Evolutionary conservation across 2,113 vertebrate genomes (phyloP).

Genomic region (Progne subis): DNA sequence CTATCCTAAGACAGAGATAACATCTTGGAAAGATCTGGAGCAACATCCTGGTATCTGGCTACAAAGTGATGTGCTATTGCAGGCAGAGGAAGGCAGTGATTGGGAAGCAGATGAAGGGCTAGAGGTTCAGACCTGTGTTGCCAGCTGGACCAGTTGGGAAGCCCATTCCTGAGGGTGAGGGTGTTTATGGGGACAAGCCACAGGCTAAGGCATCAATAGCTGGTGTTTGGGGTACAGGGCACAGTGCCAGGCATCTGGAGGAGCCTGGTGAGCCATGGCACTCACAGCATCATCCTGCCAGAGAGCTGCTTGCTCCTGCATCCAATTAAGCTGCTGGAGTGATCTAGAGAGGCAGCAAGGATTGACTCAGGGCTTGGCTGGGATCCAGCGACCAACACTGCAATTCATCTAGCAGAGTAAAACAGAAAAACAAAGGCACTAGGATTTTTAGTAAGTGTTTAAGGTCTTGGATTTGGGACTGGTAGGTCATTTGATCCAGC

Average conservation of each 20-base stretch:
- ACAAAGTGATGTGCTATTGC: not conserved
- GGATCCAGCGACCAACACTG: not conserved
- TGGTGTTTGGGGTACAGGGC: not conserved
- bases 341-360: not conserved
- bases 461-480: slow-evolving; percentile 38
- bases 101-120: not conserved
- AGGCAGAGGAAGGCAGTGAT: not conserved
- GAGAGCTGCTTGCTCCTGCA: not conserved
- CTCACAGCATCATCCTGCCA: not conserved
- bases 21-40: not conserved
- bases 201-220: not conserved
- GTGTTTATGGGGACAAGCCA: not conserved
- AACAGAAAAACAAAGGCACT: slow-evolving; percentile 14
- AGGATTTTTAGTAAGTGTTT: slow-evolving; percentile 36
- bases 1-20: not conserved
- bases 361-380: slow-evolving; percentile 42
- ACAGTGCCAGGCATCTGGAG: not conserved
- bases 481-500: slow-evolving; percentile 31
- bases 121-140: fast-evolving
- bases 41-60: not conserved
- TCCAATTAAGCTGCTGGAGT: slow-evolving; percentile 8
- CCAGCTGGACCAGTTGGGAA: not conserved
- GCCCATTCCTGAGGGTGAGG: not conserved
- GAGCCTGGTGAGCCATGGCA: not conserved
- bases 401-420: not conserved